phyloP scores from a whole-genome alignment of 30 jellyfish, hydroid and myxozoan genomes.

The Calvadosia cruxmelitensis region DNA sequence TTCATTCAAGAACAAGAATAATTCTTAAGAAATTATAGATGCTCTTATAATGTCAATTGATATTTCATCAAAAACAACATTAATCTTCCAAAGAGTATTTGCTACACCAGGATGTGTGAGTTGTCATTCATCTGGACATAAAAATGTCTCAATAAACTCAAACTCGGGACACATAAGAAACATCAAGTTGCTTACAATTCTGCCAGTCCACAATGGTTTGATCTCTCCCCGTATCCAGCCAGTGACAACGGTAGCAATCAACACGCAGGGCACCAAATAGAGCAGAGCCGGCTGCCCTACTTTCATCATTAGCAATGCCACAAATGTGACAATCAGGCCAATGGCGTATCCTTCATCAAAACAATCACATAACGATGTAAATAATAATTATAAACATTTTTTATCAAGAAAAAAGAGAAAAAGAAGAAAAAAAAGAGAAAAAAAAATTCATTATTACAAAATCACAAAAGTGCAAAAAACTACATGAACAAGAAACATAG shows the following conservation, averaged over 20 bases:
- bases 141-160: too few relatives aligned
- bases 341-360: constrained; percentile 50
- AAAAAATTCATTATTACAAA: neutral
- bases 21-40: too few relatives aligned
- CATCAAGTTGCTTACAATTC: constrained; percentile 60
- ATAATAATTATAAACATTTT: too few relatives aligned
- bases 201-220: constrained; percentile 63
- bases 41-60: too few relatives aligned
- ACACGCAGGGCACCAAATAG: constrained; percentile 79
- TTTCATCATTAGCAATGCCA: constrained; percentile 61
- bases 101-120: too few relatives aligned
- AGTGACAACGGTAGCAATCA: constrained; percentile 37
- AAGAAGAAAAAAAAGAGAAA: neutral
- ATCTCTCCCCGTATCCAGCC: constrained; percentile 45
- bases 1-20: too few relatives aligned
- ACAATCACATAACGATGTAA: too few relatives aligned
- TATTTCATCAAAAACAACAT: too few relatives aligned
- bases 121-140: too few relatives aligned
- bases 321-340: constrained; percentile 59
- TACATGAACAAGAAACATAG: neutral
- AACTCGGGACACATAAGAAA: too few relatives aligned
- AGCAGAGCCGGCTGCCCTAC: constrained; percentile 88
- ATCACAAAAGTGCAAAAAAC: neutral
- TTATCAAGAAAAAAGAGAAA: neutral
- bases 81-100: too few relatives aligned